Conservation (phyloP, 2,113 vertebrate species). For the Microtus pennsylvanicus region DNA sequence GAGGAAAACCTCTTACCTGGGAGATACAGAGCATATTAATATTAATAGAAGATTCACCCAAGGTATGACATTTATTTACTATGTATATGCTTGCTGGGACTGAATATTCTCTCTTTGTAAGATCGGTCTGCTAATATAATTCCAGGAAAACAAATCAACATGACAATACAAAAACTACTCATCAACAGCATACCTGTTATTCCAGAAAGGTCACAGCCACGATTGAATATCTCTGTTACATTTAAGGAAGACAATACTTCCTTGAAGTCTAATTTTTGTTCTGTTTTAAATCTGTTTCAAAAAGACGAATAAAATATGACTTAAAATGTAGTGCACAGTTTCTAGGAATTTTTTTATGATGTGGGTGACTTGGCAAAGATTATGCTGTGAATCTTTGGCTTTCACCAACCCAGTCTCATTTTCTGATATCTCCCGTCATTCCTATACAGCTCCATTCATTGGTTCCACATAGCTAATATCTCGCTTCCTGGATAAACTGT, state of each 20-base stretch:
- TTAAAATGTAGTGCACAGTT: slow-evolving; percentile 13
- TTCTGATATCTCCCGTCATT: slow-evolving; percentile 25
- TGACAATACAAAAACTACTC: slow-evolving; percentile 61
- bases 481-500: slow-evolving; percentile 16
- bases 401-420: slow-evolving; percentile 3
- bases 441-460: neutral
- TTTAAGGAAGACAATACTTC: slow-evolving; percentile 80
- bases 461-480: neutral
- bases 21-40: neutral
- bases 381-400: slow-evolving; percentile 38
- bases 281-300: slow-evolving; percentile 83
- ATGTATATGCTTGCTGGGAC: neutral
- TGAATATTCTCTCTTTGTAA: neutral
- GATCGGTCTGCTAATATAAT: slow-evolving; percentile 26
- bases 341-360: neutral
- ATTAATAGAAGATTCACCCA: neutral
- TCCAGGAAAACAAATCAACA: slow-evolving; percentile 62
- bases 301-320: slow-evolving; percentile 15
- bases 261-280: slow-evolving; percentile 84
- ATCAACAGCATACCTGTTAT: slow-evolving; percentile 82
- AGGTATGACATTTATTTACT: neutral
- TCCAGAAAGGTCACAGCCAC: slow-evolving; percentile 84
- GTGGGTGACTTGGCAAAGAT: neutral
- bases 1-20: slow-evolving; percentile 16
- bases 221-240: slow-evolving; percentile 84